Evolutionary conservation across 2,888 invertebrate genomes (phyloP), one percentile per base, ranked within the genome.

Genomic region (Pogonocherus hispidulus): DNA sequence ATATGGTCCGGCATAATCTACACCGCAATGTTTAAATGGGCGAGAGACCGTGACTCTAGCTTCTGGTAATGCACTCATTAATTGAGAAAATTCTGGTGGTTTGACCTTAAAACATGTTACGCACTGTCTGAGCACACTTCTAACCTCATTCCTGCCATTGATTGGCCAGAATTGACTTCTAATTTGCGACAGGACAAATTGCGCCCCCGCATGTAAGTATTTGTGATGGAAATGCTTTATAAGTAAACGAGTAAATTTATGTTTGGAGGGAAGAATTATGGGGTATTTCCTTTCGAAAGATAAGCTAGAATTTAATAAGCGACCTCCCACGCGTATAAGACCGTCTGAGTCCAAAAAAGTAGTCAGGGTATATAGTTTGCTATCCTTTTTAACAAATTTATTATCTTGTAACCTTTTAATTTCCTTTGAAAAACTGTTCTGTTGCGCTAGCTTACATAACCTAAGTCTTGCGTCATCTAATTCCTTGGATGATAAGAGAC

Each of bases 201-300:
- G 63, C 1, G 56, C 18, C 0, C 64, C 64, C 1, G 67, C 64
- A 46, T 64, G 67, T 5, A 64, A 62, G 5, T 27, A 19, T 56
- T 55, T 52, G 5, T 64, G 9, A 35, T 67, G 63, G 2, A 6
- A 1, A n/a, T 56, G 41, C 19, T 9, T 41, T 35, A 55, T 35
- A 1, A 66, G 4, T 27, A 66, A 44, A n/a, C 41, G 35, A 14
- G 66, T 67, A 22, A 67, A 63, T n/a, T 54, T 23, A 55, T 67
- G 62, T 1, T 23, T 52, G 4, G 62, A 52, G 8, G 51, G 37
- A 16, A 67, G 22, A 9, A 67, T 14, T 23, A 63, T 27, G 16
- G 67, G 47, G 20, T 57, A 62, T 56, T 63, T 56, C 9, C 32
- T 22, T 20, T 64, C 18, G 35, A 49, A 63, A 9, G 63, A n/a